phyloP scores from a whole-genome alignment of 1,140 invertebrate genomes.

The Portunus trituberculatus region DNA sequence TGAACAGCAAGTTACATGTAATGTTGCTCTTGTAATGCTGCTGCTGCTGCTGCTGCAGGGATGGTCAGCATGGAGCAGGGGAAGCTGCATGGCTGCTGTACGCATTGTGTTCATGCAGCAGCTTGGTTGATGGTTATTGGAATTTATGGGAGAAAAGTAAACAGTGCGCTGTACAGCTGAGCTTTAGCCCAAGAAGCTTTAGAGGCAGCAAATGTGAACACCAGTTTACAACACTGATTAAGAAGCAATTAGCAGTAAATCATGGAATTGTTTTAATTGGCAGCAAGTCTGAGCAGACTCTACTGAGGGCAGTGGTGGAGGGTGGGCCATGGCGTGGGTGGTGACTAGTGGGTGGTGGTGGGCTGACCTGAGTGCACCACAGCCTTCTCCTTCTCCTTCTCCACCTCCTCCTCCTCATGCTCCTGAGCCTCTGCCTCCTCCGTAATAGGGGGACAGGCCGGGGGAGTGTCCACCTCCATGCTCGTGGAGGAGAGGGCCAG shows the following conservation, averaged over 20 bases:
- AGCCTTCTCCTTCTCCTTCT: slow-evolving; percentile 53
- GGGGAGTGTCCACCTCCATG: slow-evolving; percentile 77
- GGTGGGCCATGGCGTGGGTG: slow-evolving; percentile 56
- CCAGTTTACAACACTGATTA: neutral
- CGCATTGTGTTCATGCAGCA: neutral
- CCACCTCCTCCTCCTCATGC: slow-evolving; percentile 68
- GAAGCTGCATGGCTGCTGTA: neutral
- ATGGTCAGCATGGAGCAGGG: neutral
- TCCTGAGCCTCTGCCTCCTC: slow-evolving; percentile 74
- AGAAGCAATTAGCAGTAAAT: neutral
- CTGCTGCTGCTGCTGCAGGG: slow-evolving; percentile 13
- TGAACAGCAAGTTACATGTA: neutral
- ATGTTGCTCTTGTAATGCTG: neutral
- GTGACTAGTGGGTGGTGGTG: slow-evolving; percentile 64
- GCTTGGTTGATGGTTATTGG: neutral
- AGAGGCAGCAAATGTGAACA: neutral
- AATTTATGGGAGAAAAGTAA: neutral
- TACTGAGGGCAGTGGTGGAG: slow-evolving; percentile 51
- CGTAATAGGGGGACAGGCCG: slow-evolving; percentile 76
- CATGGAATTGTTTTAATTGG: neutral
- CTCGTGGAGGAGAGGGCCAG: slow-evolving; percentile 80
- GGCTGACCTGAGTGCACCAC: slow-evolving; percentile 69
- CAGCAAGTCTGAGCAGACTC: neutral
- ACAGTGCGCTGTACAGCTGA: neutral
- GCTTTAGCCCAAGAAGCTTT: neutral